phyloP scores from a whole-genome alignment of 2,797 vertebrate species.

The Schizothorax lantsangensis region DNA sequence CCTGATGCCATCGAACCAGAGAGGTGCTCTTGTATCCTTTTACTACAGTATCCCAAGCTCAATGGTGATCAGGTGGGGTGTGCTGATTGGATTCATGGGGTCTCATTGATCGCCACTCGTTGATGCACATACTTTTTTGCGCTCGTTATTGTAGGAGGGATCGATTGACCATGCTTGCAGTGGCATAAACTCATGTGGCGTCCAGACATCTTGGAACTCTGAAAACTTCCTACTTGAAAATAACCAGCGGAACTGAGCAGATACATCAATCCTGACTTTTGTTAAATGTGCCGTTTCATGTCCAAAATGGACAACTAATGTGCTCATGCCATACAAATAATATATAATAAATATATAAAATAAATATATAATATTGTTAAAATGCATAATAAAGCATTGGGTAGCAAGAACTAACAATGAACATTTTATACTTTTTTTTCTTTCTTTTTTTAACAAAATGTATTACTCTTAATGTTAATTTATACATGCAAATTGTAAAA shows the following conservation, averaged over 20 bases:
- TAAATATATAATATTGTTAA: background rate
- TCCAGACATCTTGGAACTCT: background rate
- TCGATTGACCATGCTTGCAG: background rate
- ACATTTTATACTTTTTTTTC: too few species aligned
- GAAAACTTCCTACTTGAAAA: background rate
- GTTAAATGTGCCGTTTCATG: background rate
- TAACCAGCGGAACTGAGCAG: background rate
- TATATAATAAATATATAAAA: background rate
- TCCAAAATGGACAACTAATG: background rate
- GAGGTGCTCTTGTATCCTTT: slow-evolving; percentile 44
- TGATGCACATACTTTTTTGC: slow-evolving; percentile 8
- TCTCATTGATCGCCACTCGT: slow-evolving; percentile 31
- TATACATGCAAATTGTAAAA: background rate
- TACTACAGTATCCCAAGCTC: slow-evolving; percentile 34
- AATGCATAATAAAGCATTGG: background rate
- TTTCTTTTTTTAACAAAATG: background rate
- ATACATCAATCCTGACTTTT: background rate
- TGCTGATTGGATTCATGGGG: slow-evolving; percentile 52
- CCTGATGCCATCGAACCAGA: slow-evolving; percentile 56
- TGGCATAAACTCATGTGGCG: background rate
- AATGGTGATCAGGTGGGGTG: slow-evolving; percentile 55
- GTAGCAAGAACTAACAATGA: background rate
- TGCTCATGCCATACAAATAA: background rate
- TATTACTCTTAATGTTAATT: background rate
- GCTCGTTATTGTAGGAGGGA: slow-evolving; percentile 5